These are phyloP conservation scores for Pseudochromis fuscus DNA, from an alignment of 2,797 vertebrate species.

Conservation along the genomic window DNA sequence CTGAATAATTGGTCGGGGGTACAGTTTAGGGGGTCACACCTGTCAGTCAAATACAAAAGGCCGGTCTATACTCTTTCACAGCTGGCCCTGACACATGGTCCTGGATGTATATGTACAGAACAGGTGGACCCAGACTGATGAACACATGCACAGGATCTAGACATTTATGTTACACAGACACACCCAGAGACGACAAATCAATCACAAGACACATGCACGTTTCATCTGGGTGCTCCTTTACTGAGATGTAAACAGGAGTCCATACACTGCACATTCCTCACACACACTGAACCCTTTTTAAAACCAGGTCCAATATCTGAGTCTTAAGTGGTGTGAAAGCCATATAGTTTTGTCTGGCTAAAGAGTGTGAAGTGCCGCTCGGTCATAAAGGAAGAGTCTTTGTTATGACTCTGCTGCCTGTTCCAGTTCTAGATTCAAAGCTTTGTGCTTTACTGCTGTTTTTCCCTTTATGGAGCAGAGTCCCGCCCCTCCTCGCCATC, in stretches of 20 bases:
- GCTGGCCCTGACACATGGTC: constrained; percentile 74
- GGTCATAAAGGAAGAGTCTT: constrained; percentile 67
- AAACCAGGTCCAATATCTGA: constrained; percentile 24
- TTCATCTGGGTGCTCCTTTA: constrained; percentile 34
- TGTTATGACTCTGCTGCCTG: constrained; percentile 74
- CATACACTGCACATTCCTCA: constrained; percentile 2
- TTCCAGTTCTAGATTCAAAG: constrained; percentile 76
- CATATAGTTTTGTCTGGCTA: constrained; percentile 35
- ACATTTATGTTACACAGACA: constrained; percentile 6
- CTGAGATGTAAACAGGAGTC: constrained; percentile 35
- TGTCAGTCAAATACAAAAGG: constrained; percentile 79
- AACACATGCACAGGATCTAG: constrained; percentile 36
- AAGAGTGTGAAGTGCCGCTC: constrained; percentile 44
- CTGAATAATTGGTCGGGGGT: constrained; percentile 15
- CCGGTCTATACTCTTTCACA: constrained; percentile 66
- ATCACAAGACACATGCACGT: constrained; percentile 14
- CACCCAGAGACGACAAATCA: constrained; percentile 21
- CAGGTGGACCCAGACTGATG: constrained; percentile 65
- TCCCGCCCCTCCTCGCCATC: constrained; percentile 59
- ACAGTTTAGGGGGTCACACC: constrained; percentile 71
- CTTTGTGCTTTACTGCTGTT: constrained; percentile 79
- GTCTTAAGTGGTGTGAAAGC: constrained; percentile 13
- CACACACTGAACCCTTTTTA: not conserved
- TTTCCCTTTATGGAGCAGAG: constrained; percentile 54
- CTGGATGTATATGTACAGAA: constrained; percentile 54